phyloP scores from a whole-genome alignment of 2,797 vertebrate genomes.

The Sebastes iracundus region DNA sequence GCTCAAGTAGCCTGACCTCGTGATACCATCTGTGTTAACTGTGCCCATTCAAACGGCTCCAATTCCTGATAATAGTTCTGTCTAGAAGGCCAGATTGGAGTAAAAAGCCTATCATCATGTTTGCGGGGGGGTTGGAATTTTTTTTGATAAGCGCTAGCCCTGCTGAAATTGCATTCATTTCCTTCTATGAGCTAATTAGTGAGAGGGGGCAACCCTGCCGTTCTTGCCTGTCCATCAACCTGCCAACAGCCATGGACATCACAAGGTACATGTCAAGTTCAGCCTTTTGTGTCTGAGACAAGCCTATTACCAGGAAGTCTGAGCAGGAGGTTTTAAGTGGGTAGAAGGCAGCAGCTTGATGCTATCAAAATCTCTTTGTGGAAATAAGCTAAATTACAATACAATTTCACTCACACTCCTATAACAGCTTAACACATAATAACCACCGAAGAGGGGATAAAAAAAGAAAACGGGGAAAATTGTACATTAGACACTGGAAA shows the following conservation, averaged over 20 bases:
- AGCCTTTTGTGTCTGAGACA: conserved; percentile 86
- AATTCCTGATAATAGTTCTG: conserved; percentile 65
- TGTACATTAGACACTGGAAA: conserved; percentile 22
- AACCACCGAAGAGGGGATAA: conserved; percentile 26
- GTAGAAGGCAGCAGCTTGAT: conserved; percentile 59
- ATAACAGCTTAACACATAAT: conserved; percentile 33
- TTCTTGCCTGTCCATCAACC: conserved; percentile 89
- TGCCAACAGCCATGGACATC: conserved; percentile 85
- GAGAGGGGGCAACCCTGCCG: conserved; percentile 79
- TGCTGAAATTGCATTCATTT: conserved; percentile 86
- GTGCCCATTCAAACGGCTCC: conserved; percentile 57
- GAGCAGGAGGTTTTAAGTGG: conserved; percentile 62
- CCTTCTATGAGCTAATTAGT: conserved; percentile 91
- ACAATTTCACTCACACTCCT: conserved; percentile 13
- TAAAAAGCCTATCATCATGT: conserved; percentile 71
- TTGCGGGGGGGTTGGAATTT: conserved; percentile 73
- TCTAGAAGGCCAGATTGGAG: conserved; percentile 53
- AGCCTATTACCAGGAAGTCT: conserved; percentile 83
- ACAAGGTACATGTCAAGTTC: conserved; percentile 89
- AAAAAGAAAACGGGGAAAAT: conserved; percentile 9
- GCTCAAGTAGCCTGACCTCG: conserved; percentile 29
- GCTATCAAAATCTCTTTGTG: conserved; percentile 59
- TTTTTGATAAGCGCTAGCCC: conserved; percentile 77
- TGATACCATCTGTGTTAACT: conserved; percentile 48
- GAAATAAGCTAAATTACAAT: conserved; percentile 47